Evolutionary conservation across 2,797 vertebrate genomes (phyloP), one percentile per base, ranked within the genome.

Genomic region (Peromyscus nudipes): DNA sequence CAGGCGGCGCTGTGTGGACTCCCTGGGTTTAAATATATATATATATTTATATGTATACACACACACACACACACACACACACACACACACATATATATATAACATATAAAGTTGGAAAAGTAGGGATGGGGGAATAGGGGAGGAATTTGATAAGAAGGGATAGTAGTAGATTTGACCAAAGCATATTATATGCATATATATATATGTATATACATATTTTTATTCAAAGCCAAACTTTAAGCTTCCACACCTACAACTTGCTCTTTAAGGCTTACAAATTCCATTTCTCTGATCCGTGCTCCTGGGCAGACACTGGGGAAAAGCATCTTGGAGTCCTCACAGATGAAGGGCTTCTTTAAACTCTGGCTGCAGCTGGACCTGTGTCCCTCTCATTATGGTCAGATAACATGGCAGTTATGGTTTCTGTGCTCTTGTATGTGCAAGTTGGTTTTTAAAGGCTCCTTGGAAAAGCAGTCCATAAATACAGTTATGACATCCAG

Each of bases 391-490:
- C 82, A 96, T 97, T 98, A 92, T 96, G 96, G 97, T 96, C 82
- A 97, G 83, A 96, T 97, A 96, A 97, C 94, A 97, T 93, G 96
- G 97, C 93, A 95, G 92, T 96, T 96, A 94, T n/a, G 97, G 97
- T 97, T 96, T 95, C 94, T 83, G 55, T 62, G 52, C 62, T 94
- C 86, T 96, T 96, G 84, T 96, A 92, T 94, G 94, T 97, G 73
- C 90, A 97, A 97, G 95, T 95, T 77, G 29, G 90, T 97, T 97
- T 95, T 92, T 82, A 97, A 96, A 95, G 92, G 64, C 34, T 96
- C 95, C 80, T 92, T 97, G 82, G 89, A 94, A 92, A 95, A 94
- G 94, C 65, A 94, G 77, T 96, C 96, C 95, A 93, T 95, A 95
- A 96, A 81, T 91, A 95, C 29, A 93, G 91, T 85, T 95, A 49